Percentiles rank a stretch among this genome's conserved stretches.
Evolutionary conservation across 2,797 vertebrate genomes (phyloP).

Genomic region (Danio tinwini): DNA sequence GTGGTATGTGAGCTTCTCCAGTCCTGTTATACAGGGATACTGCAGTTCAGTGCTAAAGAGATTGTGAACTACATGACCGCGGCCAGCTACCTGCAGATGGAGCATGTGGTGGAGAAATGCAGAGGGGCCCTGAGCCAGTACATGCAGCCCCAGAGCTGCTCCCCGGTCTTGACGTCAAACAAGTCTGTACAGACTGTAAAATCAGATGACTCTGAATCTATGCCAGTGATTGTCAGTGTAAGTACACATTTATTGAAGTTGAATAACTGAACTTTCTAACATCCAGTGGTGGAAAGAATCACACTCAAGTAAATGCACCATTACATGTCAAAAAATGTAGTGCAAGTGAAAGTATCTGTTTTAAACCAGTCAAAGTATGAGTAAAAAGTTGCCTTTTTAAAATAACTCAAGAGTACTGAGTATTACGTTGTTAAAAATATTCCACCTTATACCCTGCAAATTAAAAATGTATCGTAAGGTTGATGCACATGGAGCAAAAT

Average conservation of each 20-base stretch:
- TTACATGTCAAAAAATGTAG: slow-evolving; percentile 38
- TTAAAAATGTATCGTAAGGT: too few relatives aligned
- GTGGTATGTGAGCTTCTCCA: slow-evolving; percentile 90
- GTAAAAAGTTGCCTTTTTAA: too few relatives aligned
- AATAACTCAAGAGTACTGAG: too few relatives aligned
- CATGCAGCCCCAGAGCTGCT: slow-evolving; percentile 81
- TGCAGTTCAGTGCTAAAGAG: slow-evolving; percentile 89
- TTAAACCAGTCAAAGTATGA: too few relatives aligned
- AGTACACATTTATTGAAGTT: slow-evolving; percentile 62
- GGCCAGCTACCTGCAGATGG: slow-evolving; percentile 96
- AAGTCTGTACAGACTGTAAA: slow-evolving; percentile 57
- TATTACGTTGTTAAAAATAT: too few relatives aligned
- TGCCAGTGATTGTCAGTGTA: slow-evolving; percentile 70
- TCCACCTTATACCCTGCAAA: too few relatives aligned
- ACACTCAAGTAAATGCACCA: slow-evolving; percentile 5
- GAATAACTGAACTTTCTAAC: slow-evolving; percentile 22
- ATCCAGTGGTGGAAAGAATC: too few relatives aligned
- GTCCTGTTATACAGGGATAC: slow-evolving; percentile 91
- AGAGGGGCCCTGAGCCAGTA: slow-evolving; percentile 88
- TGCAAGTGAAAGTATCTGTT: too few relatives aligned
- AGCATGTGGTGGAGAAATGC: slow-evolving; percentile 93
- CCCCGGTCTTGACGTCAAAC: slow-evolving; percentile 28
- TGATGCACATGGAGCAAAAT: too few relatives aligned
- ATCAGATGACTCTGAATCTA: slow-evolving; percentile 67
- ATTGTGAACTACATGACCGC: slow-evolving; percentile 93